Evolutionary conservation across 2,888 invertebrate species (phyloP).

Genomic region (Nephrotoma appendiculata): DNA sequence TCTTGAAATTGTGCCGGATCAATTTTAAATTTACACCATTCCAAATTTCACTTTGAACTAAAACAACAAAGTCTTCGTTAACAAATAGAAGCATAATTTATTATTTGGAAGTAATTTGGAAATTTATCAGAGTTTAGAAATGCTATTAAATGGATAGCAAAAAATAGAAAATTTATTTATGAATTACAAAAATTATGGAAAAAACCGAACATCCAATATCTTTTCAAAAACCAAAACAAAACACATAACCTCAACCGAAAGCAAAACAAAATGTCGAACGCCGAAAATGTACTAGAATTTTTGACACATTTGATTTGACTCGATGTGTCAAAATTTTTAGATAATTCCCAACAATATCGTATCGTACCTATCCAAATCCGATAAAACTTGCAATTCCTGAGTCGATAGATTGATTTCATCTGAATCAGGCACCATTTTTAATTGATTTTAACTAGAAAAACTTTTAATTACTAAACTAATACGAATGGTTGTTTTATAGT

Average conservation of each 20-base stretch:
- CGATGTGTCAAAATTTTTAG: background rate
- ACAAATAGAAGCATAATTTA: background rate
- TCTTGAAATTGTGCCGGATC: no score
- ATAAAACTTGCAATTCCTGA: conserved; percentile 71
- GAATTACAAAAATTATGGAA: no score
- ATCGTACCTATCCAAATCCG: conserved; percentile 72
- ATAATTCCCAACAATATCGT: background rate
- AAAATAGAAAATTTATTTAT: no score
- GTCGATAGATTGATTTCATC: conserved; percentile 61
- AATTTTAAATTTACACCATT: background rate
- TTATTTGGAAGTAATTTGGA: background rate
- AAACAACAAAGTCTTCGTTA: background rate
- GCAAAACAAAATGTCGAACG: background rate
- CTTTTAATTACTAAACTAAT: background rate
- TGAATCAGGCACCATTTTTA: conserved; percentile 39
- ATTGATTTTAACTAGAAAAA: background rate
- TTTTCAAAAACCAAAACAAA: background rate
- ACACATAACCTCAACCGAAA: background rate
- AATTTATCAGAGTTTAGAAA: no score
- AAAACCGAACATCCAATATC: background rate
- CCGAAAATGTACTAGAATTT: background rate
- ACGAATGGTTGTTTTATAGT: background rate
- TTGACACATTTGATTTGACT: background rate
- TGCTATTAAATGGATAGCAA: no score
- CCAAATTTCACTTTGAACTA: background rate